These are phyloP conservation scores for Leptocoma aspasia DNA, from an alignment of 2,113 vertebrate genomes.

Conservation along the genomic window DNA sequence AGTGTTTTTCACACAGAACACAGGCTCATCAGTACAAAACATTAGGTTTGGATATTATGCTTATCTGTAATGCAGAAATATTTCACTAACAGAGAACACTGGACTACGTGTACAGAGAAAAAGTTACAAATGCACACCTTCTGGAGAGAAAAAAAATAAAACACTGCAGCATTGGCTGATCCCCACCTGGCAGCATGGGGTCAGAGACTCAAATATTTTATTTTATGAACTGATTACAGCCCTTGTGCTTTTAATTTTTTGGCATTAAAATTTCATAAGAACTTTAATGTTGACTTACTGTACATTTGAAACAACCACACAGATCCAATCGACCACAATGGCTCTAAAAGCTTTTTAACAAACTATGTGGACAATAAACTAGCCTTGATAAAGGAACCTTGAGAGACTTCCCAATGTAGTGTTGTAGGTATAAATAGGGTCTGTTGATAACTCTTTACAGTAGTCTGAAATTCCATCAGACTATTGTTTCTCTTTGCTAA, in stretches of 20 bases:
- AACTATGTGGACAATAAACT: neutral
- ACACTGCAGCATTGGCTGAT: neutral
- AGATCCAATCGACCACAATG: neutral
- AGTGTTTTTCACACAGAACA: neutral
- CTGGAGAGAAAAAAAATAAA: neutral
- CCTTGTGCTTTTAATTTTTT: slow-evolving; percentile 43
- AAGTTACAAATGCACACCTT: accelerated
- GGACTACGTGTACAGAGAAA: accelerated
- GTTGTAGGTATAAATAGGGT: neutral
- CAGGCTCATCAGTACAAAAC: neutral
- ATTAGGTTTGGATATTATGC: accelerated
- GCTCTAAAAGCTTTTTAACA: slow-evolving; percentile 57
- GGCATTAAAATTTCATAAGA: slow-evolving; percentile 51
- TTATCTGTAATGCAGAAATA: neutral
- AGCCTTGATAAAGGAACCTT: slow-evolving; percentile 19
- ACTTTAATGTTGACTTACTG: neutral
- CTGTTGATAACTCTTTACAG: neutral
- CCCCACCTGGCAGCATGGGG: neutral
- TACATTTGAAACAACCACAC: neutral
- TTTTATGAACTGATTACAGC: neutral
- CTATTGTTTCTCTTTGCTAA: neutral
- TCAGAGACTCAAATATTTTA: neutral
- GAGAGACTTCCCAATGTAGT: neutral
- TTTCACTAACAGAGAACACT: neutral
- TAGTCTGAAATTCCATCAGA: neutral